Base-by-base conservation (phyloP, 2,113 vertebrate species). In the Brevimyrus niger region DNA sequence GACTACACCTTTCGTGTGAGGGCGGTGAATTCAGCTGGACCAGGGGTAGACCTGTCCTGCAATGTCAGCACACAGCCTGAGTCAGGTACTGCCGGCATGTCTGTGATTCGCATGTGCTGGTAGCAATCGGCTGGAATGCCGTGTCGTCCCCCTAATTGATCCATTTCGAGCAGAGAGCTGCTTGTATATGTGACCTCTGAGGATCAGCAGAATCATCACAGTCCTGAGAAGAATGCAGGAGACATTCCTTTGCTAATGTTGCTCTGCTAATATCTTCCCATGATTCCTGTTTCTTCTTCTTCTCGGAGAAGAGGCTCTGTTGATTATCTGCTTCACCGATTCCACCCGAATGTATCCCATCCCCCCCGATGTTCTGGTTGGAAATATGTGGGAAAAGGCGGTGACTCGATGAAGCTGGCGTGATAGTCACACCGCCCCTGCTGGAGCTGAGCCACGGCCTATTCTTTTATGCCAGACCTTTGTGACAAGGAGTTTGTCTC, bases 11-110 rank as follows among this genome's bases (percentile, higher is more conserved):
- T 99, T 92, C 94, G 93, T 92, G 95, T 99, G 91, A 94, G 94
- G 90, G 97, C 97, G 19, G 96, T 97, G 90, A 99, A 97, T 17
- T 97, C 97, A 86, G 97, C 96, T 31, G 98, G 98, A 55, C 93
- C 94, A 85, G 98, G 98, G 58, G 93, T 96, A 50, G 92, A 94
- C 89, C 92, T 94, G 10, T 94, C 92, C 86, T 99, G 98, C 89
- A 96, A 93, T 2, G 91, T 95, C 55, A 96, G 90, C 88, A 99
- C 98, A 0, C 96, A 95, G 21, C 94, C 96, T 82, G 98, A 99
- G 94, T 95, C 96, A 96, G 96, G 96, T 97, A 95, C 27, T 27
- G 53, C 58, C 19, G 15, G 35, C 44, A 38, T 38, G 47, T 86
- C 23, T 46, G 23, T 86, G 85, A 69, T 31, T 31, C n/a, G 31